phyloP scores from a whole-genome alignment of 2,888 invertebrate genomes.

The Masnerella sp. region DNA sequence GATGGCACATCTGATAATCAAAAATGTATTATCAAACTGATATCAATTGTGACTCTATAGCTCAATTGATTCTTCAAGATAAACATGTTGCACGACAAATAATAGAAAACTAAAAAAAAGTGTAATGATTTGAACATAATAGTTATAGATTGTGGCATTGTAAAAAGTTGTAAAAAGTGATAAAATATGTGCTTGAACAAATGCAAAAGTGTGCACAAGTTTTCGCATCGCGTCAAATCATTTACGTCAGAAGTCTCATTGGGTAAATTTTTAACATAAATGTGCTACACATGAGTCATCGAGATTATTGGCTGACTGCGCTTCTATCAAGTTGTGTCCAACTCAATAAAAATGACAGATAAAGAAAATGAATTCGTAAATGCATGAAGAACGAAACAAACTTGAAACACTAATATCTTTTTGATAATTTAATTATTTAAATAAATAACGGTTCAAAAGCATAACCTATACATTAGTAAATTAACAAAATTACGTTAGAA shows the following conservation, averaged over 20 bases:
- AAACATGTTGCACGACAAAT: too few species aligned
- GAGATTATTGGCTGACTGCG: constrained; percentile 60
- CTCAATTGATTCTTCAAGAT: too few species aligned
- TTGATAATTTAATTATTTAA: background rate
- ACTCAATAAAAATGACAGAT: constrained; percentile 44
- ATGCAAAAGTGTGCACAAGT: constrained; percentile 15
- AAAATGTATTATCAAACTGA: too few species aligned
- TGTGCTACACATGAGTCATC: constrained; percentile 59
- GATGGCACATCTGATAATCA: too few species aligned
- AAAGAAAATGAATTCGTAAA: constrained; percentile 23
- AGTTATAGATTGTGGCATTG: too few species aligned
- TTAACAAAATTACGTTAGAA: too few species aligned
- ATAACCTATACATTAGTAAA: too few species aligned
- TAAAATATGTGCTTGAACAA: background rate
- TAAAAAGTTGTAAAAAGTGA: background rate
- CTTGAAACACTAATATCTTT: constrained; percentile 20
- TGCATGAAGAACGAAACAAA: constrained; percentile 20
- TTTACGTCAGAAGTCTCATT: constrained; percentile 55
- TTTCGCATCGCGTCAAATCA: constrained; percentile 44
- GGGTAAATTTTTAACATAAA: constrained; percentile 57
- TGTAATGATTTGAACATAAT: too few species aligned
- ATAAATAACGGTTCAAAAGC: too few species aligned
- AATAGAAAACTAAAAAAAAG: too few species aligned
- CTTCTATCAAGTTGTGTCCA: constrained; percentile 56
- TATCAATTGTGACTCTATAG: too few species aligned